Evolutionary conservation across 2,888 invertebrate species (phyloP), one percentile per base, ranked within the genome.

Genomic region (Cryptops parisi): DNA sequence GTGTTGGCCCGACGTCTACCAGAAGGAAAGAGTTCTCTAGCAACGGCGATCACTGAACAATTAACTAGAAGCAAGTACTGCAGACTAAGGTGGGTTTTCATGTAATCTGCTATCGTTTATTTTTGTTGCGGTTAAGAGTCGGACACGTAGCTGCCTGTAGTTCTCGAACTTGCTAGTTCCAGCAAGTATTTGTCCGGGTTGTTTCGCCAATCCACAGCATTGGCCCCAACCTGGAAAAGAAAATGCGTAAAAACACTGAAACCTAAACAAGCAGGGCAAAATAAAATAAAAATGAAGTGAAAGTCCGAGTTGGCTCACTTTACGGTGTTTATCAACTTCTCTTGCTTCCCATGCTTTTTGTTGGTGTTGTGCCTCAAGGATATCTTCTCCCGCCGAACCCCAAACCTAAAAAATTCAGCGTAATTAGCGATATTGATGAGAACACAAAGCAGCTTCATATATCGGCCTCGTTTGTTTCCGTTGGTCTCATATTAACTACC

Each of bases 171-270:
- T 15, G 90, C 91, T 65, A 91, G 72, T 68, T 90, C 87, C 57
- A 93, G 72, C 48, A 93, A 75, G 67, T 91, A 89, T 54, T 91
- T 78, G 73, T 96, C 94, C 0, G 94, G 93, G 72, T 93, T 90
- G 66, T 94, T 91, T 65, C 88, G 78, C 94, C 94, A 96, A 67
- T 93, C 91, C 21, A 84, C 80, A 0, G 89, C 81, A 17, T 83
- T 85, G 55, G 91, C 69, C 67, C 91, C 91, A 6, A 94, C 63
- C 65, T 68, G 60, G 55, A n/a, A 64, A 61, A 46, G 25, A 26
- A 47, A 39, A n/a, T 38, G n/a, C 21, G 41, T 43, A 55, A 45
- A 39, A 46, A 54, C 44, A 47, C 24, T 21, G 25, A 12, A 52
- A 39, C 38, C 12, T 26, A 52, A 24, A 22, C 5, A 17, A 22